phyloP scores from a whole-genome alignment of 2,797 vertebrate species.

The Coranthus polyacanthus region DNA sequence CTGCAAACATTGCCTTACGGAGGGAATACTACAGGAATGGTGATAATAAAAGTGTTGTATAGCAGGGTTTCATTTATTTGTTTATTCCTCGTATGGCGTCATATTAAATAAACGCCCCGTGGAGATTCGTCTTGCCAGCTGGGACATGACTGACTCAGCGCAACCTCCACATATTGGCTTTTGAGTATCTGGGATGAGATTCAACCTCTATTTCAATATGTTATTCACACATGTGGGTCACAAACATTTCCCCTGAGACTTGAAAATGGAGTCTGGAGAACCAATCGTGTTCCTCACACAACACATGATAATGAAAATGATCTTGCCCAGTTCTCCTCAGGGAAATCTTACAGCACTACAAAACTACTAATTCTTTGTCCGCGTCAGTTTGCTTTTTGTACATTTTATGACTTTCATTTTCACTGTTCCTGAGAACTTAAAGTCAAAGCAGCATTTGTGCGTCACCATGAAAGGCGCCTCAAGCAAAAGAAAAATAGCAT shows the following conservation, averaged over 20 bases:
- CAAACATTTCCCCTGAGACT: constrained; percentile 50
- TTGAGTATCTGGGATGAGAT: constrained; percentile 53
- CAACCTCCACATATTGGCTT: constrained; percentile 53
- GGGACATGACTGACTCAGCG: constrained; percentile 51
- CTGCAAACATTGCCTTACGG: constrained; percentile 29
- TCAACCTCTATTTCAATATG: constrained; percentile 60
- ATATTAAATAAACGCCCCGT: constrained; percentile 72
- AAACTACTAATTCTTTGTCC: constrained; percentile 17
- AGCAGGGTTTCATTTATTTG: constrained; percentile 64
- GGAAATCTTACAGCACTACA: constrained; percentile 37
- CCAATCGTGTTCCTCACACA: constrained; percentile 30
- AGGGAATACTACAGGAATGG: constrained; percentile 39
- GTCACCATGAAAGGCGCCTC: constrained; percentile 36
- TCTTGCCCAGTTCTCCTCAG: constrained; percentile 24
- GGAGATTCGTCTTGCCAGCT: constrained; percentile 61
- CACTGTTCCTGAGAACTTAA: not conserved
- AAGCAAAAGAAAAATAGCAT: constrained; percentile 17
- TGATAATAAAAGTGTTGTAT: constrained; percentile 54
- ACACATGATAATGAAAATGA: constrained; percentile 41
- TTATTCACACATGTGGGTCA: constrained; percentile 53
- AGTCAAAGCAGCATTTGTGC: constrained; percentile 20
- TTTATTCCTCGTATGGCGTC: constrained; percentile 64
- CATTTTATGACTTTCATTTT: not conserved
- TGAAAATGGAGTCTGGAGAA: constrained; percentile 28
- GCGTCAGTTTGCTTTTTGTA: constrained; percentile 14